Evolutionary conservation across 2,888 invertebrate genomes (phyloP).

Genomic region (Brachynemurus nebulosus): DNA sequence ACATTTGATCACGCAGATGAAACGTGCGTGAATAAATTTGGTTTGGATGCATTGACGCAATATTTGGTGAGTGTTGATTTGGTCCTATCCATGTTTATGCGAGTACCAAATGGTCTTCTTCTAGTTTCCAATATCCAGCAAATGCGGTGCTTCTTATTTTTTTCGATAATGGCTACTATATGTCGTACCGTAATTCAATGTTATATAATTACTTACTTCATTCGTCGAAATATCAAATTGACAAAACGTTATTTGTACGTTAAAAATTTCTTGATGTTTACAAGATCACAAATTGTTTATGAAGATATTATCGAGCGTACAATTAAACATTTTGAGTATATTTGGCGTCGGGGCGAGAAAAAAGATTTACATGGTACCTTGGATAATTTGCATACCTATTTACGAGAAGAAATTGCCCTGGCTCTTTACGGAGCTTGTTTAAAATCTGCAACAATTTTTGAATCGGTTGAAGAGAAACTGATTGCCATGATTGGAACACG

Average conservation of each 20-base stretch:
- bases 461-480: constrained; percentile 9
- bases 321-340: constrained; percentile 18
- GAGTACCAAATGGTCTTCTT: no score
- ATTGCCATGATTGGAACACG: constrained; percentile 12
- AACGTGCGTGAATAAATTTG: no score
- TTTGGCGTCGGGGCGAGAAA: constrained; percentile 18
- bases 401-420: constrained; percentile 11
- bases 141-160: no score
- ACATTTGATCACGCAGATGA: no score
- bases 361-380: constrained; percentile 6
- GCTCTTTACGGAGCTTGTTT: constrained; percentile 10
- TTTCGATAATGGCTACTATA: no score
- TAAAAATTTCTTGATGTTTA: constrained; percentile 18
- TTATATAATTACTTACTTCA: no score
- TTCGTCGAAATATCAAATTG: constrained; percentile 17
- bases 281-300: constrained; percentile 15
- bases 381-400: constrained; percentile 4
- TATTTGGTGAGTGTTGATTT: no score
- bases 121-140: no score
- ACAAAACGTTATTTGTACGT: constrained; percentile 17
- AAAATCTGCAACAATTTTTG: constrained; percentile 10
- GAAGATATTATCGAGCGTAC: constrained; percentile 16
- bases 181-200: no score
- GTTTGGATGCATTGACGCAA: no score
- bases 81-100: no score